A percentile compares a stretch with the other conserved stretches of the same genome.
These are phyloP conservation scores for Ptilonorhynchus violaceus DNA, from an alignment of 2,113 vertebrate genomes.

Conservation along the genomic window DNA sequence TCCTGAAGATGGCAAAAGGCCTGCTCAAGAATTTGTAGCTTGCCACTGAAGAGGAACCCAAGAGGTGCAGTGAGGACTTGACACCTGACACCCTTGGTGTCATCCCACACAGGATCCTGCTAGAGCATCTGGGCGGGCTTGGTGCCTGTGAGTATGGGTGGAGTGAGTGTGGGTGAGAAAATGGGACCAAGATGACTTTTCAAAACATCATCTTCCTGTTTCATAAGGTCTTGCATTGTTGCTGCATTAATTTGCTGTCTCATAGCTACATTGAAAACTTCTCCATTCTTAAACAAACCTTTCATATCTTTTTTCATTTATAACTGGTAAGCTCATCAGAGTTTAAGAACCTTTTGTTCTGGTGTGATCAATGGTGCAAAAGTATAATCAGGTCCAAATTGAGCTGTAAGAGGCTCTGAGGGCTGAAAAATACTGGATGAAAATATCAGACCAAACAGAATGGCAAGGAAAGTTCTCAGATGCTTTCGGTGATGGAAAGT, in stretches of 20 bases:
- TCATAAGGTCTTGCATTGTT: neutral
- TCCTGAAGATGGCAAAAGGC: neutral
- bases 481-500: neutral
- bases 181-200: neutral
- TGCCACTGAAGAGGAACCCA: neutral
- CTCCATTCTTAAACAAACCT: neutral
- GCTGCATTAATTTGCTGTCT: neutral
- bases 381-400: neutral
- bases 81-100: neutral
- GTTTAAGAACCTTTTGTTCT: neutral
- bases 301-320: neutral
- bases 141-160: neutral
- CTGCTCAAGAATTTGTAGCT: neutral
- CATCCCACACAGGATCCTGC: neutral
- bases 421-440: neutral
- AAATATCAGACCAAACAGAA: neutral
- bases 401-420: neutral
- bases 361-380: neutral
- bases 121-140: rapidly evolving
- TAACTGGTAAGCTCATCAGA: neutral
- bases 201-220: neutral
- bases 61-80: neutral
- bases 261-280: neutral
- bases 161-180: neutral
- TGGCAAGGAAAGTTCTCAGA: neutral